Base-by-base conservation (phyloP, 2,113 vertebrate genomes). In the Probosciger aterrimus region DNA sequence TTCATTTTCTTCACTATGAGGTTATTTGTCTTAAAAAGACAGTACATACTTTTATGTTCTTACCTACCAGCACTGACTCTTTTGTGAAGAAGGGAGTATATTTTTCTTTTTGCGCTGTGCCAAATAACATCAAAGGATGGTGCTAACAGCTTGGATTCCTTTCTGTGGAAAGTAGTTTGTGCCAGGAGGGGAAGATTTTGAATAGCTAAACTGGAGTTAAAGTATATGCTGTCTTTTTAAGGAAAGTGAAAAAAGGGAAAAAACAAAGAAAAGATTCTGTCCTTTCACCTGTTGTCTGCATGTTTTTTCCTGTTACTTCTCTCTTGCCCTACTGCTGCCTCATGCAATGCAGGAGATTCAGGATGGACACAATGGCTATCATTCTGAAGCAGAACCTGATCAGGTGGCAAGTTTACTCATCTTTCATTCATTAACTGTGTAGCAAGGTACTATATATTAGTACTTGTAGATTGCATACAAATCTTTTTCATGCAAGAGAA, bases 371-470 rank as follows among this genome's bases (percentile, higher is more conserved):
- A 98, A 98, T 97, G 98, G 98, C 97, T 98, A 98, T 98, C 98
- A 98, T 98, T 98, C 98, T 98, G 98, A 98, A 96, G 98, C 97
- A 97, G 98, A 99, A 97, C 97, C 98, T 97, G 99, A 99, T 95
- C 98, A 98, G 98, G 98, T 97, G 99, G 99, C 99, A 99, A 99
- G 98, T 99, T 96, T 97, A 96, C 97, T 73, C 97, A 76, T 75
- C 89, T 86, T 97, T 98, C 94, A 92, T 98, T 97, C 65, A n/a
- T 82, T 98, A 92, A 95, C 74, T 96, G 39, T 95, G 64, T 97
- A 97, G 92, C 81, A 73, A 93, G 80, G 93, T 86, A 71, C 89
- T 91, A 68, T 75, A 49, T 81, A 94, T 92, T 93, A 86, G 96
- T 96, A 57, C 77, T 92, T 70, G 35, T 69, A 43, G 44, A 89